Evolutionary conservation across 64 coral and sea anemone genomes (phyloP).

Genomic region (Pocillopora verrucosa): DNA sequence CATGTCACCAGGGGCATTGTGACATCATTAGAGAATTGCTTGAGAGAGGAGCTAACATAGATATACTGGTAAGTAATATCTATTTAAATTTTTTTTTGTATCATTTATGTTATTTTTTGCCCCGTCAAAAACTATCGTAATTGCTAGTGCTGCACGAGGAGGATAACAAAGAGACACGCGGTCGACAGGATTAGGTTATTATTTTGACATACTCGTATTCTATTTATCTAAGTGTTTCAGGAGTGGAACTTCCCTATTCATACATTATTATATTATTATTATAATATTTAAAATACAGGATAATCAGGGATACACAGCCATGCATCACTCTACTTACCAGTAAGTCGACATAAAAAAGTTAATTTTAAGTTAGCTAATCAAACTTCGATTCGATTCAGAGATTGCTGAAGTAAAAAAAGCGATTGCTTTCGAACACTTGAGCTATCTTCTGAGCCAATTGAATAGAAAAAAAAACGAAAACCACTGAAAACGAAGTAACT

Average conservation of each 20-base stretch:
- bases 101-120: too few species aligned
- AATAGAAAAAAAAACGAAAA: too few species aligned
- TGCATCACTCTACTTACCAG: constrained; percentile 54
- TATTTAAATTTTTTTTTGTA: too few species aligned
- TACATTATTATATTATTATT: background rate
- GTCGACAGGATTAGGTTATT: background rate
- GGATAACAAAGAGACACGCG: too few species aligned
- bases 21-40: constrained; percentile 45
- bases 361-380: too few species aligned
- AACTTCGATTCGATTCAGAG: too few species aligned
- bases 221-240: background rate
- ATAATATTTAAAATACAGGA: constrained; percentile 31
- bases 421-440: too few species aligned
- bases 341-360: background rate
- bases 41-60: background rate
- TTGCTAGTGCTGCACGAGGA: too few species aligned
- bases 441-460: too few species aligned
- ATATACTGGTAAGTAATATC: background rate
- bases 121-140: too few species aligned
- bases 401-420: too few species aligned
- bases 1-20: constrained; percentile 47
- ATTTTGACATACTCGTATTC: background rate
- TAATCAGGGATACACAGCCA: constrained; percentile 51
- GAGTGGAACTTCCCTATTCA: background rate
- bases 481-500: too few species aligned